These are phyloP conservation scores for Thunnus maccoyii DNA, from an alignment of 2,113 vertebrate species.

Conservation along the genomic window DNA sequence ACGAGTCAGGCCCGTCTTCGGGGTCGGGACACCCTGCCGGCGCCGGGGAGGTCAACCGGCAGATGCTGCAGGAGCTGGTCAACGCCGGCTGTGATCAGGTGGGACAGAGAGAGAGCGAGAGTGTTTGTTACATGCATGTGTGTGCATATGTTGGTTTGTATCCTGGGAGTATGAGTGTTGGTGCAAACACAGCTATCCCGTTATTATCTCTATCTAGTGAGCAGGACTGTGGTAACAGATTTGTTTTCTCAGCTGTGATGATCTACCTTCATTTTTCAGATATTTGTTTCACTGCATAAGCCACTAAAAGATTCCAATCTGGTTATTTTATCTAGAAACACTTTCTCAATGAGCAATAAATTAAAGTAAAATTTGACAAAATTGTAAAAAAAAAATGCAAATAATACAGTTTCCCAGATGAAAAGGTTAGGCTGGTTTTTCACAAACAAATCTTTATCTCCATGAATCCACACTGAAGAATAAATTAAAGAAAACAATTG, in stretches of 20 bases:
- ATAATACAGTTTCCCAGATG: no score
- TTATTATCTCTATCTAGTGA: background rate
- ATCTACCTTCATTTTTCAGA: no score
- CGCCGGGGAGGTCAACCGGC: slow-evolving; percentile 92
- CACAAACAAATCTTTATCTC: no score
- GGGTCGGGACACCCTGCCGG: slow-evolving; percentile 80
- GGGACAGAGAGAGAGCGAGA: slow-evolving; percentile 15
- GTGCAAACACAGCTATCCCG: background rate
- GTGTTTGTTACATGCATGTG: background rate
- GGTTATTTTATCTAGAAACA: background rate
- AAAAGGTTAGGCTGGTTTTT: no score
- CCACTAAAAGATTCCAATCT: background rate
- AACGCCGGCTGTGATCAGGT: slow-evolving; percentile 98
- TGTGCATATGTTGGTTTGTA: background rate
- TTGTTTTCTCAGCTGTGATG: no score
- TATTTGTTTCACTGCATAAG: background rate
- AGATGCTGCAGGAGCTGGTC: slow-evolving; percentile 98
- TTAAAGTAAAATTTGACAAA: no score
- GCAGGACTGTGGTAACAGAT: no score
- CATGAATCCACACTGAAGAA: no score
- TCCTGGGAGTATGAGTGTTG: background rate
- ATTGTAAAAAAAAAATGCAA: no score
- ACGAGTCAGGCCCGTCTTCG: slow-evolving; percentile 88
- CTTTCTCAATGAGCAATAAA: no score
- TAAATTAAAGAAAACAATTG: background rate